Conservation (phyloP, 2,888 invertebrate genomes). For the Tenthredo mesomela region DNA sequence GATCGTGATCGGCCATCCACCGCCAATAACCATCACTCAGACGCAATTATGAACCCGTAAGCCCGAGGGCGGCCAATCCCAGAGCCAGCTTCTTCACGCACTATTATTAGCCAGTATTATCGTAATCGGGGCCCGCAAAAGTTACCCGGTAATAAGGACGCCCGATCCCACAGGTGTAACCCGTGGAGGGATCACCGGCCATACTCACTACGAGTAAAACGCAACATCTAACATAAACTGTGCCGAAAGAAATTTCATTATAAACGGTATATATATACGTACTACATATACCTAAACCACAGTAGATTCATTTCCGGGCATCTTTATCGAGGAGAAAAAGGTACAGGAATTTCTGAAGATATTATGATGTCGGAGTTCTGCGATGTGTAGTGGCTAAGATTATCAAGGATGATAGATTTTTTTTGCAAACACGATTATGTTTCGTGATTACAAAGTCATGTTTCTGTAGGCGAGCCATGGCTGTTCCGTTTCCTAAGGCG, state of each 20-base stretch:
- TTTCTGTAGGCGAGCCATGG: not conserved
- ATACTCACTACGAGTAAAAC: not conserved
- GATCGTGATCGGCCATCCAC: constrained; percentile 62
- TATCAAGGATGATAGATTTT: not conserved
- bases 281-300: not conserved
- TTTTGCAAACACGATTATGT: too few species aligned
- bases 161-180: constrained; percentile 36
- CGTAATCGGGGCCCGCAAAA: constrained; percentile 66
- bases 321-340: not conserved
- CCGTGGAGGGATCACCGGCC: not conserved
- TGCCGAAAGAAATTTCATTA: not conserved
- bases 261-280: not conserved
- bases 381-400: not conserved
- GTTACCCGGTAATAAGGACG: constrained; percentile 58
- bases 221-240: not conserved
- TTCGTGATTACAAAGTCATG: not conserved
- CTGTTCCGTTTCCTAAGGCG: not conserved
- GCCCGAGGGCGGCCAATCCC: constrained; percentile 73
- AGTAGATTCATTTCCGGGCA: constrained; percentile 6
- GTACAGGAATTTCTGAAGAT: not conserved
- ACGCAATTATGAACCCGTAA: constrained; percentile 70
- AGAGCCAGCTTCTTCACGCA: constrained; percentile 57
- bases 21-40: constrained; percentile 75
- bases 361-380: not conserved
- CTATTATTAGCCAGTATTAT: constrained; percentile 76